Conservation (phyloP, 2,113 vertebrate genomes). For the Ctenomys sociabilis region DNA sequence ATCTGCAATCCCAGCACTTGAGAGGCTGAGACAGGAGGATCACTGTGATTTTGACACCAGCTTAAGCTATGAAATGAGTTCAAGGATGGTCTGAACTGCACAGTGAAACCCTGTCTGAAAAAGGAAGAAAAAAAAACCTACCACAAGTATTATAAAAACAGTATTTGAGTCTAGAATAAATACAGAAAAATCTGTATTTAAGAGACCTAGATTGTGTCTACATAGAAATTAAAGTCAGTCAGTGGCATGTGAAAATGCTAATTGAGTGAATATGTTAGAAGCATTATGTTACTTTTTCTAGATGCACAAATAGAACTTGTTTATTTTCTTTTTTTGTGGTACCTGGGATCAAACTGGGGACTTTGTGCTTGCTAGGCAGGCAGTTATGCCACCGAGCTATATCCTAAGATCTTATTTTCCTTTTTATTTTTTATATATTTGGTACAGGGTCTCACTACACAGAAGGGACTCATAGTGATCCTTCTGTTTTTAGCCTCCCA, state of each 20-base stretch:
- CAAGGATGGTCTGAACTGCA: background rate
- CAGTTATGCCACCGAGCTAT: too few relatives aligned
- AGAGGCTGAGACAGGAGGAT: too few relatives aligned
- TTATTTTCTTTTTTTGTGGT: slow-evolving; percentile 12
- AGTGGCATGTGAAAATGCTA: background rate
- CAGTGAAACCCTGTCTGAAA: background rate
- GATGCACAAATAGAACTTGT: background rate
- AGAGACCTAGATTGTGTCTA: background rate
- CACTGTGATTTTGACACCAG: too few relatives aligned
- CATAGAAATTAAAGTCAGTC: background rate
- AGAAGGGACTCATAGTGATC: too few relatives aligned
- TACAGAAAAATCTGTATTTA: background rate
- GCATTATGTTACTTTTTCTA: background rate
- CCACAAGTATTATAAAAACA: background rate
- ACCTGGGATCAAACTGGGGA: too few relatives aligned
- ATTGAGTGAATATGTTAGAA: background rate
- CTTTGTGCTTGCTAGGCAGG: too few relatives aligned
- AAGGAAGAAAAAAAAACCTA: background rate
- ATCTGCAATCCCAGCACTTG: too few relatives aligned
- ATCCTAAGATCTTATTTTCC: too few relatives aligned
- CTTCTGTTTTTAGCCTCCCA: too few relatives aligned
- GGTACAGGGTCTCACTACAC: too few relatives aligned
- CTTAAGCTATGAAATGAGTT: too few relatives aligned
- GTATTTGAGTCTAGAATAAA: slow-evolving; percentile 27
- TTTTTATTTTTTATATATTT: too few relatives aligned